These are phyloP conservation scores for Gambusia yucatana DNA, from an alignment of 2,797 vertebrate species.

Conservation along the genomic window DNA sequence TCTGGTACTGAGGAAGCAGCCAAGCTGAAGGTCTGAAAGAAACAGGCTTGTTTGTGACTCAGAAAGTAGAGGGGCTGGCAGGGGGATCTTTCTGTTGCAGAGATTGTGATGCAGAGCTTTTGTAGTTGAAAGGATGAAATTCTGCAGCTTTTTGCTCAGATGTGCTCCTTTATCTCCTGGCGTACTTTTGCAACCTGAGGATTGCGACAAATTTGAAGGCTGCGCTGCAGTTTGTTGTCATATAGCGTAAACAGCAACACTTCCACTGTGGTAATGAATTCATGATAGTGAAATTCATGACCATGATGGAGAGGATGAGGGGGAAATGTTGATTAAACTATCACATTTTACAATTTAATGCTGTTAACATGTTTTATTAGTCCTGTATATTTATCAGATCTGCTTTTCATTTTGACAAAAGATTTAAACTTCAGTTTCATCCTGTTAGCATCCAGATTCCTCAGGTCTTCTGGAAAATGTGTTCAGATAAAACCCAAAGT, in stretches of 20 bases:
- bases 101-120: conserved; percentile 49
- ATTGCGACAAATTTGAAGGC: conserved; percentile 37
- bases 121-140: conserved; percentile 49
- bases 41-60: conserved; percentile 73
- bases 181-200: conserved; percentile 10
- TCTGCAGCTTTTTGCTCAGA: conserved; percentile 57
- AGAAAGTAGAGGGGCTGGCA: conserved; percentile 51
- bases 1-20: conserved; percentile 69
- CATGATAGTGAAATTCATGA: conserved; percentile 1
- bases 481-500: not conserved
- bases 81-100: conserved; percentile 49
- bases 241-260: not conserved
- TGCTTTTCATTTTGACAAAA: not conserved
- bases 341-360: not conserved
- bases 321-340: not conserved
- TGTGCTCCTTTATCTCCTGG: conserved; percentile 19
- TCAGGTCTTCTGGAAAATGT: not conserved
- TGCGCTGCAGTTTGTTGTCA: conserved; percentile 5
- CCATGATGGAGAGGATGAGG: not conserved
- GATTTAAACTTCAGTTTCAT: not conserved
- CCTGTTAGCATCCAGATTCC: not conserved
- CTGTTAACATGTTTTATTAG: not conserved
- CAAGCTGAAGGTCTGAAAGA: conserved; percentile 71
- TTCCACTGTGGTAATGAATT: not conserved
- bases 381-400: not conserved